Percentiles rank a stretch among this genome's conserved stretches.
These are phyloP conservation scores for Papilio dardanus DNA, from an alignment of 1,140 invertebrate genomes.

Conservation along the genomic window DNA sequence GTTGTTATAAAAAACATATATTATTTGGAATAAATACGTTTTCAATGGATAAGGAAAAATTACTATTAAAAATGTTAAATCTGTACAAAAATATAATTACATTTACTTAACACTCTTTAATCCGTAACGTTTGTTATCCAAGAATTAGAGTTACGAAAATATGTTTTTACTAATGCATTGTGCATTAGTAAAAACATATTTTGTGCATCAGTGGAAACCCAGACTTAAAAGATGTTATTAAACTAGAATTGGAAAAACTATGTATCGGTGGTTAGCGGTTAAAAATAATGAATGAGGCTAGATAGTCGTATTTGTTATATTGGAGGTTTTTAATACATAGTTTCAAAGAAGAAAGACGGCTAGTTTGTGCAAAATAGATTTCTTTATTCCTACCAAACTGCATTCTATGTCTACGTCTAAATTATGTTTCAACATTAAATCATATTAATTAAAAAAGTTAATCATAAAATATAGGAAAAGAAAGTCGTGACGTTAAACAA, in stretches of 20 bases:
- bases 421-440: neutral
- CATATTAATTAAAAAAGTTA: neutral
- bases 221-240: neutral
- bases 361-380: neutral
- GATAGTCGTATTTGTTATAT: neutral
- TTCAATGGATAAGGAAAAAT: neutral
- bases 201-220: neutral
- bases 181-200: too few relatives aligned
- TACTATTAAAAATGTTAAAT: neutral
- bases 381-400: neutral
- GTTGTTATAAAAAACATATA: conserved; percentile 21
- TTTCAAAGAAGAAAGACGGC: neutral
- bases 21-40: neutral
- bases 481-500: neutral
- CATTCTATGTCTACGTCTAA: neutral
- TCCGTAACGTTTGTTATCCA: too few relatives aligned
- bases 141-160: too few relatives aligned
- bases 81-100: too few relatives aligned
- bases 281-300: neutral
- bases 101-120: too few relatives aligned
- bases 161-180: too few relatives aligned
- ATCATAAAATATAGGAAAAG: neutral
- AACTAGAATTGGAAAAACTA: neutral
- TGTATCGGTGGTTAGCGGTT: neutral
- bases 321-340: neutral